Base-by-base conservation (phyloP, 2,888 invertebrate species). In the Harpagoxenus sublaevis region DNA sequence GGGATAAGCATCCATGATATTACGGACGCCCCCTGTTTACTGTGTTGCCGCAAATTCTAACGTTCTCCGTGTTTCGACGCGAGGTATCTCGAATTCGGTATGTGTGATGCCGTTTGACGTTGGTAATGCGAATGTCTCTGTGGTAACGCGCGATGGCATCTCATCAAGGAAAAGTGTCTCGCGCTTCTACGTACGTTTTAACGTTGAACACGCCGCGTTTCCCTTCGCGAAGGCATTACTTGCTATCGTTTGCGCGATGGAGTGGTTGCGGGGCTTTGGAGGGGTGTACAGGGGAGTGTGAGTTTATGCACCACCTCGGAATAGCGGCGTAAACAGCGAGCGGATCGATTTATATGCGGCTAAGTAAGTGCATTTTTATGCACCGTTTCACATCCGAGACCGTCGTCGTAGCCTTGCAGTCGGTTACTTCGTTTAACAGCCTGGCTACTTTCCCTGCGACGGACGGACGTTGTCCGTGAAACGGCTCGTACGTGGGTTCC, bases 331-430 rank as follows among this genome's bases (percentile, higher is more conserved):
- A 90, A 90, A 90, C 90, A 88, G 87, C 90, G 70, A 68, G 63
- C 85, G 89, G 89, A 90, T 90, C 90, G 90, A 90, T 89, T 90
- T 90, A 79, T 79, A 90, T 89, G 90, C 88, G 86, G 88, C 86
- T 89, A 89, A 90, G 88, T 87, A 88, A 90, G 90, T 90, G 89
- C 89, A 90, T 90, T 90, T 90, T 90, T 90, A 90, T 90, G 90
- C 89, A 89, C 87, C 89, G 89, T 83, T 89, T 89, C 89, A 87
- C 89, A 87, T 84, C 79, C 87, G 83, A 86, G 88, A 86, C 85
- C 86, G 73, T 71, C 79, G 48, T 57, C 79, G 89, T 86, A 88
- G 89, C 85, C 88, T 86, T 86, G 84, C 86, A 84, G 63, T 70
- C 71, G 87, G 78, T 85, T 84, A 84, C 86, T 88, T 86, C 84